Percentiles rank a stretch among this genome's conserved stretches.
Evolutionary conservation across 2,113 vertebrate genomes (phyloP).

Genomic region (Microtus montanus): DNA sequence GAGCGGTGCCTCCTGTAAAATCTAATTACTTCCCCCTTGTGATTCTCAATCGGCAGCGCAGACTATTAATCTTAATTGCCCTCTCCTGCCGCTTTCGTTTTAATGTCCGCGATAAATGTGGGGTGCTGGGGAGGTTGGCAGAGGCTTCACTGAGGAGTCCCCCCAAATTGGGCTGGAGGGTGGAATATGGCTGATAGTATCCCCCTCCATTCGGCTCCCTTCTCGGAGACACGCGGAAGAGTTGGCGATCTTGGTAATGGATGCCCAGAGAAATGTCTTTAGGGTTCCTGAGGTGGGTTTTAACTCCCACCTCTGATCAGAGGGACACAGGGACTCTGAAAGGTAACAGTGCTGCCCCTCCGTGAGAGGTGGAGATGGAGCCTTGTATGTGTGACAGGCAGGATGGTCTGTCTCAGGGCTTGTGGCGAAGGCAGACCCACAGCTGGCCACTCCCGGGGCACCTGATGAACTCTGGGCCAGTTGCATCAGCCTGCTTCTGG

Average conservation of each 20-base stretch:
- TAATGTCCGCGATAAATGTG: slow-evolving; percentile 51
- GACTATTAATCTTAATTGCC: slow-evolving; percentile 65
- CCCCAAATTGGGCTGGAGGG: neutral
- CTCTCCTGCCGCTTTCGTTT: slow-evolving; percentile 50
- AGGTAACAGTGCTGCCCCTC: neutral
- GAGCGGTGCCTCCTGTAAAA: slow-evolving; percentile 62
- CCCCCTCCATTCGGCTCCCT: neutral
- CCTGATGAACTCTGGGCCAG: neutral
- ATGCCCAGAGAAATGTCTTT: neutral
- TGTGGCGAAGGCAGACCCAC: neutral
- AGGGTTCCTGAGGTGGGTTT: neutral
- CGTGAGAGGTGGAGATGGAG: neutral
- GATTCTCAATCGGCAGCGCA: slow-evolving; percentile 64
- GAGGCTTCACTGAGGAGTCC: neutral
- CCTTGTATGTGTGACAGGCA: neutral
- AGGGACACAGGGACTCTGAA: neutral
- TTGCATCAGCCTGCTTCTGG: neutral
- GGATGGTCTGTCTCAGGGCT: neutral
- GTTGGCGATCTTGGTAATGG: neutral
- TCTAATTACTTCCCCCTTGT: slow-evolving; percentile 70
- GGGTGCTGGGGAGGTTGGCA: slow-evolving; percentile 22
- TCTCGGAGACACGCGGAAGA: neutral
- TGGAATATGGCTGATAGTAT: neutral
- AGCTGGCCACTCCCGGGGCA: neutral
- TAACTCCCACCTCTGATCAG: neutral